Base-by-base conservation (phyloP, 1,140 invertebrate species). In the Eubasilissa regina region DNA sequence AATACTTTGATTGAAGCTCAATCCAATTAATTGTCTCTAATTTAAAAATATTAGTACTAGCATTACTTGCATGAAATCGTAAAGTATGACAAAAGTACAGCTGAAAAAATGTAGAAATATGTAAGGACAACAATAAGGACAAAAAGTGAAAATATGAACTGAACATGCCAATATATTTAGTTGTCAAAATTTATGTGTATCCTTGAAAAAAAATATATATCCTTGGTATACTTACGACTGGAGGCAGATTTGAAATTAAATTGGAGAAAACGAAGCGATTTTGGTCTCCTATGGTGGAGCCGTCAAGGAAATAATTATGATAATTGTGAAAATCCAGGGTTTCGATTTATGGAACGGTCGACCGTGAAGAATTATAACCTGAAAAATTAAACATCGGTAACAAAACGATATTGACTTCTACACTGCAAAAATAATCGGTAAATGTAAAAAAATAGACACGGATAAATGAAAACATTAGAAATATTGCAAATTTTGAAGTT, bases 211-310 rank as follows among this genome's bases (percentile, higher is more conserved):
- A 70, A 25, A 10, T 45, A 21, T 51, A 60, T n/a, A 60, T 55
- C 74, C 44, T 56, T 48, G 13, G 58, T 35, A 17, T 79, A 89
- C 88, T 87, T 85, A 89, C 88, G 79, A 89, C 87, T 82, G 87
- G 87, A 87, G 88, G 88, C 82, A 89, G 88, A 87, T 88, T 89
- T 84, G 87, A 86, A 86, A 89, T 88, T 83, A 89, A 88, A 86
- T 88, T 89, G 80, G 87, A 87, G 84, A 89, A 89, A 86, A 87
- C 88, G 84, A 89, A 89, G 75, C 87, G 87, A 83, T 89, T 89
- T 85, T 87, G 87, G 88, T 89, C 87, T 88, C 87, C 88, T 89
- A 89, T 89, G 87, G 88, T 89, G 87, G 86, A 85, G 87, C 86
- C 83, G 85, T 88, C 87, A 84, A 81, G 44, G 55, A 73, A 73